These are phyloP conservation scores for Abrostola tripartita DNA, from an alignment of 2,888 invertebrate species.

Conservation along the genomic window DNA sequence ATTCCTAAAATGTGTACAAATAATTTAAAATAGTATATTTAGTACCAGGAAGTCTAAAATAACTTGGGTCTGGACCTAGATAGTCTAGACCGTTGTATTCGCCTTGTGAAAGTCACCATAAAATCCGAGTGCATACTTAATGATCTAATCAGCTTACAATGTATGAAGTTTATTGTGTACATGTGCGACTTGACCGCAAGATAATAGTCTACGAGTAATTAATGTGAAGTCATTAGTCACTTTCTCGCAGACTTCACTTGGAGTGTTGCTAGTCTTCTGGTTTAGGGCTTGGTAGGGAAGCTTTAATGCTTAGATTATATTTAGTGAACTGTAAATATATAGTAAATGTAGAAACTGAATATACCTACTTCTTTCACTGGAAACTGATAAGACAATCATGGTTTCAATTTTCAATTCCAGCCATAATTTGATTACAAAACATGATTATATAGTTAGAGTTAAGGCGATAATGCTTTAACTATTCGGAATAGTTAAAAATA, in stretches of 20 bases:
- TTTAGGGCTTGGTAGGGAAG: neutral
- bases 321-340: too few species aligned
- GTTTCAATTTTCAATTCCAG: too few species aligned
- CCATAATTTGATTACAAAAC: too few species aligned
- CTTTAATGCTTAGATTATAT: neutral
- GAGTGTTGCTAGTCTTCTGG: neutral
- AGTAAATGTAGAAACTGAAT: too few species aligned
- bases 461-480: too few species aligned
- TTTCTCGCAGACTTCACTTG: constrained; percentile 7
- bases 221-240: constrained; percentile 29
- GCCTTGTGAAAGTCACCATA: constrained; percentile 28
- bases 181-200: constrained; percentile 4
- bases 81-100: neutral
- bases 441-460: too few species aligned
- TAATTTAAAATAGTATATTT: neutral
- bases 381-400: too few species aligned
- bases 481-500: too few species aligned
- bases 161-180: constrained; percentile 34
- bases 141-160: constrained; percentile 39
- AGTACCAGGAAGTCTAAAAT: neutral
- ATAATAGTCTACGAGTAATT: constrained; percentile 31
- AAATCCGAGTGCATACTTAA: constrained; percentile 25
- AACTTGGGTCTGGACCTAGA: constrained; percentile 2
- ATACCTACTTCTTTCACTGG: too few species aligned
- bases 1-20: neutral